Conservation (phyloP, 1,140 invertebrate species). For the Calephelis virginiensis region DNA sequence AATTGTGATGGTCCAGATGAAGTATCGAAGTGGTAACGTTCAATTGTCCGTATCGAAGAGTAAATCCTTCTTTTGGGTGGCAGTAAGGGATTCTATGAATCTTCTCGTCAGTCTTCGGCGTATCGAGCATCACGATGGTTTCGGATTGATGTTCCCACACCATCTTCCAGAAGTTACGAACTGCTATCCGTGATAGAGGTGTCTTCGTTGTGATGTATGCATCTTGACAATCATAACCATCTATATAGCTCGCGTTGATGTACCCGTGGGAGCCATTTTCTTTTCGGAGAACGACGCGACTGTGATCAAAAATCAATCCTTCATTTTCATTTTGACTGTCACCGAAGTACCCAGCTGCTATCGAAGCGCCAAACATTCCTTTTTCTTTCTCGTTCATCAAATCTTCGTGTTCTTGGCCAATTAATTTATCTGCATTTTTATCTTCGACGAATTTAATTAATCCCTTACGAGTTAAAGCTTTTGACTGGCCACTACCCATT, state of each 20-base stretch:
- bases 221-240: neutral
- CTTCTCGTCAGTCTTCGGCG: no score
- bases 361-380: neutral
- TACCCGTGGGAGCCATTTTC: neutral
- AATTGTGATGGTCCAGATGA: neutral
- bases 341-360: neutral
- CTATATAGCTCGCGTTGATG: constrained; percentile 3
- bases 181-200: neutral
- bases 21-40: neutral
- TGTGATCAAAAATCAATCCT: neutral
- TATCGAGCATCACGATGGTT: neutral
- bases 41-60: neutral
- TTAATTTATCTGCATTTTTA: neutral
- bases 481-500: no score
- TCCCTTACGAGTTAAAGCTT: no score
- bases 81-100: neutral
- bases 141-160: no score
- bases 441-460: neutral
- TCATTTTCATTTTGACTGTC: neutral
- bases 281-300: neutral
- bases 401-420: neutral
- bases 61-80: neutral
- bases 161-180: neutral
- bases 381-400: neutral
- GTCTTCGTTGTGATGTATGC: neutral